Percentiles rank a stretch among this genome's conserved stretches.
phyloP scores from a whole-genome alignment of 1,140 invertebrate species.

The Dolichoris vasculosae region DNA sequence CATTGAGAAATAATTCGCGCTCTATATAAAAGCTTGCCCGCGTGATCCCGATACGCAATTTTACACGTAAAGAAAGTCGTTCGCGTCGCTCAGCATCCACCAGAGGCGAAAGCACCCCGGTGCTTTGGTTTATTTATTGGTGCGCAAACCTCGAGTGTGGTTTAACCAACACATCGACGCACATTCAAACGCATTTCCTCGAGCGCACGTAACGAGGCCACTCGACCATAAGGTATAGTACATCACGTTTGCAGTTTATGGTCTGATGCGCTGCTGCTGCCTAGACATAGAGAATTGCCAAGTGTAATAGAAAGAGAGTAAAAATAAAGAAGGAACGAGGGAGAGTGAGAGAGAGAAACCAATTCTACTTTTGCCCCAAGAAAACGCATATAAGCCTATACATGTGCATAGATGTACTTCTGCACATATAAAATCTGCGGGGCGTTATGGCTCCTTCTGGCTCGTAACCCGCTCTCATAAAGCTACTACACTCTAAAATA shows the following conservation, averaged over 20 bases:
- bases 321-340: conserved; percentile 35
- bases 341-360: not conserved
- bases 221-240: conserved; percentile 59
- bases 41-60: not conserved
- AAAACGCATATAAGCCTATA: not conserved
- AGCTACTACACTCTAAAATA: conserved; percentile 73
- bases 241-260: conserved; percentile 69
- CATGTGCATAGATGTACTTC: conserved; percentile 40
- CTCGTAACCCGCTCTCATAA: conserved; percentile 74
- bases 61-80: conserved; percentile 16
- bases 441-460: conserved; percentile 73
- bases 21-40: not conserved
- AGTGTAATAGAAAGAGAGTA: conserved; percentile 27
- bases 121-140: conserved; percentile 26
- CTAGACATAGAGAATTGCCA: conserved; percentile 65
- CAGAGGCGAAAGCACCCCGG: conserved; percentile 3
- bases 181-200: conserved; percentile 22
- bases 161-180: not conserved
- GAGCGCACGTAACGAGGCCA: conserved; percentile 51
- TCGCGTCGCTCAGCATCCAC: not conserved
- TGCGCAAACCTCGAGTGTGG: not conserved
- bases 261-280: conserved; percentile 68
- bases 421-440: conserved; percentile 54
- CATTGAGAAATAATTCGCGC: not conserved
- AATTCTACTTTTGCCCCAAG: not conserved